These are phyloP conservation scores for Goniozus legneri DNA, from an alignment of 1,140 invertebrate genomes.

Conservation along the genomic window DNA sequence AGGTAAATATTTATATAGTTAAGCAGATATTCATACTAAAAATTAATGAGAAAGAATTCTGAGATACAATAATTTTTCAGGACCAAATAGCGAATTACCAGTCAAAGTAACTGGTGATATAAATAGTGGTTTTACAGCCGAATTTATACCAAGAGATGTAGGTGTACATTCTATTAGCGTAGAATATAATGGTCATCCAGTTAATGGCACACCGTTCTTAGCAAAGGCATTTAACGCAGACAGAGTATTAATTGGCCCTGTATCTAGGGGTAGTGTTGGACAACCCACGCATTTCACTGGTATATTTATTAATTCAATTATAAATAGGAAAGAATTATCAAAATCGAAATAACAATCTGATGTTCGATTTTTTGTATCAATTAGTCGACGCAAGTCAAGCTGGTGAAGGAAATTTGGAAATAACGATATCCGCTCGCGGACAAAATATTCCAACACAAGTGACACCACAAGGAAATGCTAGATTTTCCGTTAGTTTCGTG, in stretches of 20 bases:
- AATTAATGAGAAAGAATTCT: background rate
- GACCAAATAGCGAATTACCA: constrained; percentile 74
- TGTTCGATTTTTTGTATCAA: constrained; percentile 18
- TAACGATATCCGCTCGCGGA: constrained; percentile 90
- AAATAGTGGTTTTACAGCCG: constrained; percentile 80
- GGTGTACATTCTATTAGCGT: constrained; percentile 86
- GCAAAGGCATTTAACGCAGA: constrained; percentile 93
- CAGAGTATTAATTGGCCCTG: constrained; percentile 79
- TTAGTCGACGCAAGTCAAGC: constrained; percentile 92
- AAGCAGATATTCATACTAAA: background rate
- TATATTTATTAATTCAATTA: constrained; percentile 18
- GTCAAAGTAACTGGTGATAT: constrained; percentile 87
- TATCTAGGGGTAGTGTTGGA: constrained; percentile 76
- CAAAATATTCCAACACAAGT: constrained; percentile 96
- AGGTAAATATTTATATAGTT: constrained; percentile 46
- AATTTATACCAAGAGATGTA: constrained; percentile 86
- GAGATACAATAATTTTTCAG: constrained; percentile 28
- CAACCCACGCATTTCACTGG: constrained; percentile 85
- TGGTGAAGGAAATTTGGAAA: constrained; percentile 97
- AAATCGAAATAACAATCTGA: background rate
- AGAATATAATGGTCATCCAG: constrained; percentile 86
- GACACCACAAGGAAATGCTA: constrained; percentile 83
- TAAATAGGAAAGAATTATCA: background rate
- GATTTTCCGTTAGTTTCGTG: constrained; percentile 94
- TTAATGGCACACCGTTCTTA: constrained; percentile 87